Evolutionary conservation across 2,888 invertebrate species (phyloP).

Genomic region (Belgica antarctica): DNA sequence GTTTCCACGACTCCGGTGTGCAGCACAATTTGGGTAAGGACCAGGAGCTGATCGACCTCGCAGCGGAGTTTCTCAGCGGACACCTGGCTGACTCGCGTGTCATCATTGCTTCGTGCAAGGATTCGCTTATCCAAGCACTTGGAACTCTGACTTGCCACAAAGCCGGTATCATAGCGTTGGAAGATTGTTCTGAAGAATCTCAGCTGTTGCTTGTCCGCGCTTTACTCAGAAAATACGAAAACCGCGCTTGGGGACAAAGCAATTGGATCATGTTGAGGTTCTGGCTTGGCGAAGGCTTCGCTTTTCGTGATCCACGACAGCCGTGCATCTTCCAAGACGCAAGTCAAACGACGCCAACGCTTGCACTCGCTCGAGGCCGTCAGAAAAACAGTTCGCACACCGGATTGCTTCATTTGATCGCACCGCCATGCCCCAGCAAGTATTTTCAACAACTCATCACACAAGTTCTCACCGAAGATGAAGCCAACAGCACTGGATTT

Average conservation of each 20-base stretch:
- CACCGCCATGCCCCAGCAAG: conserved; percentile 53
- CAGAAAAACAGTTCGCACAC: conserved; percentile 54
- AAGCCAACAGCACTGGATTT: conserved; percentile 65
- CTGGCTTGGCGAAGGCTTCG: conserved; percentile 82
- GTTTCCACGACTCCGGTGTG: conserved; percentile 52
- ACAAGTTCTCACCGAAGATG: conserved; percentile 62
- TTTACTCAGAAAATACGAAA: conserved; percentile 74
- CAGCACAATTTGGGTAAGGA: conserved; percentile 58
- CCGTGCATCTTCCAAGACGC: conserved; percentile 59
- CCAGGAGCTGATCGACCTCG: conserved; percentile 61
- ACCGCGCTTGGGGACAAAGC: conserved; percentile 78
- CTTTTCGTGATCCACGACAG: conserved; percentile 65
- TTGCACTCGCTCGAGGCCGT: conserved; percentile 52
- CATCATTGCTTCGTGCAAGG: conserved; percentile 71
- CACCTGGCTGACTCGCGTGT: conserved; percentile 76
- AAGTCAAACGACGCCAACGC: conserved; percentile 48
- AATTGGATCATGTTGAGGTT: conserved; percentile 81
- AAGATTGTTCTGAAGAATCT: conserved; percentile 64
- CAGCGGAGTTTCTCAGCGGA: conserved; percentile 70
- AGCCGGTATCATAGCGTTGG: conserved; percentile 68
- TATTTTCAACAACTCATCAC: conserved; percentile 60
- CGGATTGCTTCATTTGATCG: conserved; percentile 53
- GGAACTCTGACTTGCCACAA: conserved; percentile 75
- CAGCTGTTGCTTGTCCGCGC: conserved; percentile 66
- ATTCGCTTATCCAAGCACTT: conserved; percentile 71